Percentiles rank a stretch among this genome's conserved stretches.
phyloP scores from a whole-genome alignment of 2,113 vertebrate species.

The Motacilla tschutschensis region DNA sequence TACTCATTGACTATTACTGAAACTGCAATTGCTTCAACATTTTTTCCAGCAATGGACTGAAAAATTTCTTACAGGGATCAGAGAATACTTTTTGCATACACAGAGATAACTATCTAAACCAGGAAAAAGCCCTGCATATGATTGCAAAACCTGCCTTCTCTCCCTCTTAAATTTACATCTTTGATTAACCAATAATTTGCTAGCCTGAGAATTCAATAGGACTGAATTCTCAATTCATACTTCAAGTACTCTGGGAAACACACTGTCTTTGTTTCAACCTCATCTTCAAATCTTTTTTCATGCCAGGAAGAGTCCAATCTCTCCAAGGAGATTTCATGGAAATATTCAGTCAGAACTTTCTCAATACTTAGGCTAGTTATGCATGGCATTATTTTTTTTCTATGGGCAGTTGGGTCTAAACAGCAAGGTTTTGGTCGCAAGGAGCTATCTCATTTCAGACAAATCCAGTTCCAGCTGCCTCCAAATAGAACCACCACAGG shows the following conservation, averaged over 20 bases:
- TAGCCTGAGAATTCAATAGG: not conserved
- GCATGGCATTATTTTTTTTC: not conserved
- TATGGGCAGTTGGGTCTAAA: not conserved
- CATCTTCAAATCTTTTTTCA: not conserved
- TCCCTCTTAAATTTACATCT: not conserved
- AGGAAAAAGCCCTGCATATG: rapidly evolving
- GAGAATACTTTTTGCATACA: not conserved
- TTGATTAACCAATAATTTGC: not conserved
- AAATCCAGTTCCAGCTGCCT: not conserved
- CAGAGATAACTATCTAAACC: not conserved
- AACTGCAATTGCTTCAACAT: not conserved
- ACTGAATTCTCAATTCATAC: not conserved
- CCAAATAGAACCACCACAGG: not conserved
- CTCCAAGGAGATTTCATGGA: not conserved
- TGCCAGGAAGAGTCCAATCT: not conserved
- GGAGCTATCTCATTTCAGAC: not conserved
- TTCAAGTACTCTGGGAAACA: not conserved
- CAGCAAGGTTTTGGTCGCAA: not conserved
- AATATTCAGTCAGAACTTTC: not conserved
- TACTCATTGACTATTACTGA: not conserved
- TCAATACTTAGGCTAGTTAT: not conserved
- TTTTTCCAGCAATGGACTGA: not conserved
- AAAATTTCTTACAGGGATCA: not conserved
- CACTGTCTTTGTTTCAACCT: not conserved
- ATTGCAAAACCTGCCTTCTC: not conserved